These are phyloP conservation scores for Cygnus atratus DNA, from an alignment of 2,113 vertebrate species.

Conservation along the genomic window DNA sequence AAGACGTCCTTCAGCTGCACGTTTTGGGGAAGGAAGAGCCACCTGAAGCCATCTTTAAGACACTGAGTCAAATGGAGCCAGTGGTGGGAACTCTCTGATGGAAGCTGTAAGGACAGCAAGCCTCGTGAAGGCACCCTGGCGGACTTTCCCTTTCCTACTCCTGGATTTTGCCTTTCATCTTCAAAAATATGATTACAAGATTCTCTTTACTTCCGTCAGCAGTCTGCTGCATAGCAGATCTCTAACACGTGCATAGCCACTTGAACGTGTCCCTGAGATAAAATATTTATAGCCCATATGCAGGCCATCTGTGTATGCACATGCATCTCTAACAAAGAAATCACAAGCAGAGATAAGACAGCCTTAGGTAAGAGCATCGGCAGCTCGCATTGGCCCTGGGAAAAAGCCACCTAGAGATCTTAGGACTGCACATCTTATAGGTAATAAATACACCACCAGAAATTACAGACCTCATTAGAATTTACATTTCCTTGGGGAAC, in stretches of 20 bases:
- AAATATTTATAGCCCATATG: not conserved
- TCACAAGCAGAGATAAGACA: not conserved
- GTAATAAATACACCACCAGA: not conserved
- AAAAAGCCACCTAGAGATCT: not conserved
- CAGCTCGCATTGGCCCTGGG: not conserved
- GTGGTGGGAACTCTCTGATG: not conserved
- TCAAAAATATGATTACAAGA: not conserved
- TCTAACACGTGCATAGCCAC: not conserved
- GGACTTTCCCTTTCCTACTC: not conserved
- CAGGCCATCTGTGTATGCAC: not conserved
- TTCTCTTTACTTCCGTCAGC: not conserved
- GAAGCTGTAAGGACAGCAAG: not conserved
- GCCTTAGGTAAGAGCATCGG: not conserved
- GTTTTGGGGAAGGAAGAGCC: not conserved
- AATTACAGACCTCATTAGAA: not conserved
- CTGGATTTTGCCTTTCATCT: not conserved
- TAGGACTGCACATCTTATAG: not conserved
- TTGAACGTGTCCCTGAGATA: not conserved
- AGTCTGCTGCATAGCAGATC: not conserved
- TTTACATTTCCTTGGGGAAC: not conserved
- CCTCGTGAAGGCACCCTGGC: accelerated
- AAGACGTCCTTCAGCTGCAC: not conserved
- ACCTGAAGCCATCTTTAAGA: not conserved
- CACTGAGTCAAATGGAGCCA: not conserved
- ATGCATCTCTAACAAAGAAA: not conserved